These are phyloP conservation scores for Sparus aurata DNA, from an alignment of 2,797 vertebrate species.

Conservation along the genomic window DNA sequence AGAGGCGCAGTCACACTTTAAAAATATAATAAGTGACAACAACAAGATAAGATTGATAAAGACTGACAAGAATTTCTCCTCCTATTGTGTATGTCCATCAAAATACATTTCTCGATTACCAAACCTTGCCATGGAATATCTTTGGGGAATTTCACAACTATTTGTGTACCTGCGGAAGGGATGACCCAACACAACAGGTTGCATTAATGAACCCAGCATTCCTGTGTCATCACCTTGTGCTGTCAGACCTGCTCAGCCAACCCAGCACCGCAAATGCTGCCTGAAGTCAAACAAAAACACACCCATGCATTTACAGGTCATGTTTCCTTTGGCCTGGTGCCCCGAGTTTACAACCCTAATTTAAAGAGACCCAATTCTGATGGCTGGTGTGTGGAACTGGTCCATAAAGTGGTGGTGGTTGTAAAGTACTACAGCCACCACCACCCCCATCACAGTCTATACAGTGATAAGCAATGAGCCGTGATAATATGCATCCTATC, in stretches of 20 bases:
- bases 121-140: neutral
- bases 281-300: neutral
- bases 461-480: slow-evolving; percentile 23
- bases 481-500: slow-evolving; percentile 27
- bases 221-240: slow-evolving; percentile 40
- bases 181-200: neutral
- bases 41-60: neutral
- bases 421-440: no score
- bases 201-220: slow-evolving; percentile 22
- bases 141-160: neutral
- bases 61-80: neutral
- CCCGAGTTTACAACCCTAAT: neutral
- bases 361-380: neutral
- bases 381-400: neutral
- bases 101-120: neutral
- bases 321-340: neutral
- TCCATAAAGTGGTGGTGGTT: neutral
- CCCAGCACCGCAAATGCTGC: neutral
- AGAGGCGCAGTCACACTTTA: neutral
- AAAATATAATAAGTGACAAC: neutral
- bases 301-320: neutral
- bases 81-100: neutral
- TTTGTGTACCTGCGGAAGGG: neutral
- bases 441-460: slow-evolving; percentile 4
- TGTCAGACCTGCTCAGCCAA: slow-evolving; percentile 54